phyloP scores from a whole-genome alignment of 2,113 vertebrate species.

The Syngnathus floridae region DNA sequence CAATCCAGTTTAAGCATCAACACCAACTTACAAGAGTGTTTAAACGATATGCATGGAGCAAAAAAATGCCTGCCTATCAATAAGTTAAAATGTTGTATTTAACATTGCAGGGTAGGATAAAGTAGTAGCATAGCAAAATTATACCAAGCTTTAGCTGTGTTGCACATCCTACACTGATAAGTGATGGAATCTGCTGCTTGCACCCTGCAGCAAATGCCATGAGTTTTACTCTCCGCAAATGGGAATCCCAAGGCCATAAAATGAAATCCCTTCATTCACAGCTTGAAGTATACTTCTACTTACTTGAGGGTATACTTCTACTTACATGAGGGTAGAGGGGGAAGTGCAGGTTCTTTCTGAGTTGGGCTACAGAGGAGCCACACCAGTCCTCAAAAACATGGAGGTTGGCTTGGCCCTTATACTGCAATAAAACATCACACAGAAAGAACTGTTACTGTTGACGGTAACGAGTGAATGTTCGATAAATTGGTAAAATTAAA shows the following conservation, averaged over 20 bases:
- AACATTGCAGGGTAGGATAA: neutral
- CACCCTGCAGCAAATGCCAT: neutral
- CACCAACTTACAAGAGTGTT: neutral
- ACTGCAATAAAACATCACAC: conserved; percentile 70
- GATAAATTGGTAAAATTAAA: neutral
- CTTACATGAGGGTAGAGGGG: conserved; percentile 95
- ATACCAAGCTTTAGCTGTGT: neutral
- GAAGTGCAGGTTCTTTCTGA: conserved; percentile 92
- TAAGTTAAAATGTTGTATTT: neutral
- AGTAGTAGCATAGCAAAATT: neutral
- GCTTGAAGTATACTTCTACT: neutral
- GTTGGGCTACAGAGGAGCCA: conserved; percentile 82
- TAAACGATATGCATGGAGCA: neutral
- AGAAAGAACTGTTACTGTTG: conserved; percentile 20
- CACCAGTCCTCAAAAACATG: conserved; percentile 99
- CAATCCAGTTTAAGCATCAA: neutral
- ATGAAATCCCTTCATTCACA: conserved; percentile 1
- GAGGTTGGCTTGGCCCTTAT: conserved; percentile 89
- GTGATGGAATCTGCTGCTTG: neutral
- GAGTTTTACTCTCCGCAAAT: neutral
- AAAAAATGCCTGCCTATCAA: neutral
- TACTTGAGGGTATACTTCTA: conserved; percentile 26
- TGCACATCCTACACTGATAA: neutral
- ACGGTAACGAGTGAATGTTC: neutral
- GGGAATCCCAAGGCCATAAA: conserved; percentile 5